Percentiles rank a stretch among this genome's conserved stretches.
Conservation (phyloP, 2,797 vertebrate species). For the Echeneis naucrates region DNA sequence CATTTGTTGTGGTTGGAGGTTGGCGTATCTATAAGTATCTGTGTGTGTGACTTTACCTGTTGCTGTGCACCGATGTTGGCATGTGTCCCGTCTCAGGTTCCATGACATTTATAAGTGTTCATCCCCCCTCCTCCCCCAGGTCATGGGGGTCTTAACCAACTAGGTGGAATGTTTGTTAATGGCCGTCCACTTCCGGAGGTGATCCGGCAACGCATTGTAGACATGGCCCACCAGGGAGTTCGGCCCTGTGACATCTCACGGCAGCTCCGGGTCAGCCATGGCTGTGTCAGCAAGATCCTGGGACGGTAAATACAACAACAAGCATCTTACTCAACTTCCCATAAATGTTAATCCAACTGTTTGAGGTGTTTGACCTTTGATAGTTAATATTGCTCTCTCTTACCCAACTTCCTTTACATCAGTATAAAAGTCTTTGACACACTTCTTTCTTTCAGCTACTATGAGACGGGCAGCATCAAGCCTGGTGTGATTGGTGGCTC, state of each 20-base stretch:
- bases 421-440: not conserved
- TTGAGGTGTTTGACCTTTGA: slow-evolving; percentile 17
- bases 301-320: slow-evolving; percentile 85
- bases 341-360: slow-evolving; percentile 3
- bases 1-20: not conserved
- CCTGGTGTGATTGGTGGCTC: slow-evolving; percentile 94
- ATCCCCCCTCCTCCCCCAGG: slow-evolving; percentile 87
- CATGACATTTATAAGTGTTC: slow-evolving; percentile 84
- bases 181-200: slow-evolving; percentile 93
- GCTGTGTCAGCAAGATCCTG: slow-evolving; percentile 95
- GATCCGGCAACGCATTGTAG: slow-evolving; percentile 93
- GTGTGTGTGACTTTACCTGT: not conserved
- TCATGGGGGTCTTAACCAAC: slow-evolving; percentile 94
- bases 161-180: slow-evolving; percentile 95
- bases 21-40: not conserved
- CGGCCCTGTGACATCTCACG: slow-evolving; percentile 93
- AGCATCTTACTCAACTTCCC: slow-evolving; percentile 14
- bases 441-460: slow-evolving; percentile 83
- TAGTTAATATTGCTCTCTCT: not conserved
- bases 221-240: slow-evolving; percentile 93
- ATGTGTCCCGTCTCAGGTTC: slow-evolving; percentile 43
- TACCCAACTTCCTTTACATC: not conserved
- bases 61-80: not conserved
- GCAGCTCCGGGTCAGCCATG: slow-evolving; percentile 92
- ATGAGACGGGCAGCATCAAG: slow-evolving; percentile 94